A percentile compares a stretch with the other conserved stretches of the same genome.
Conservation (phyloP, 2,888 invertebrate species). For the Tyria jacobaeae region DNA sequence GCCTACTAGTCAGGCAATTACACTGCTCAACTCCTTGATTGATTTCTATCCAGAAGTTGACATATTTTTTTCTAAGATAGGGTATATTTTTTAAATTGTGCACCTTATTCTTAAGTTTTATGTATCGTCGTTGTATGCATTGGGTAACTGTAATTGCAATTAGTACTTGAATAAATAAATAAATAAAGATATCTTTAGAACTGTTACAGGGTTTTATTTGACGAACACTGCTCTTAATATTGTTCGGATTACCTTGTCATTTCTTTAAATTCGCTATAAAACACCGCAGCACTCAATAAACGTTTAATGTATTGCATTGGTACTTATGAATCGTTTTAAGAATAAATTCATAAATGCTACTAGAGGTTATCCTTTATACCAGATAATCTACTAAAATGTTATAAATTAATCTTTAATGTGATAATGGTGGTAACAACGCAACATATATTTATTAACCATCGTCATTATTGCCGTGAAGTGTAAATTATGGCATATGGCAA, state of each 20-base stretch:
- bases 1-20: too few relatives aligned
- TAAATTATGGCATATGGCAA: too few relatives aligned
- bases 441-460: conserved; percentile 24
- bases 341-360: neutral
- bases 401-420: conserved; percentile 47
- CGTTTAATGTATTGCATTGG: neutral
- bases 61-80: too few relatives aligned
- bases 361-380: too few relatives aligned
- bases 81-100: too few relatives aligned
- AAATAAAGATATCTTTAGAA: conserved; percentile 46
- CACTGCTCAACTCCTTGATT: too few relatives aligned
- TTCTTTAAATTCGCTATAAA: neutral
- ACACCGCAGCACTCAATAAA: neutral
- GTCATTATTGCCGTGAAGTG: conserved; percentile 24
- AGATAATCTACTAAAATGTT: conserved; percentile 40
- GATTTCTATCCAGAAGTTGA: too few relatives aligned
- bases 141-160: too few relatives aligned
- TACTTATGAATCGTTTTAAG: neutral
- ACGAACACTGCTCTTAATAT: conserved; percentile 21
- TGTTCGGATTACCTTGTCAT: conserved; percentile 12
- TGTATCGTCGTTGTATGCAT: too few relatives aligned
- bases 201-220: conserved; percentile 59
- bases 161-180: too few relatives aligned
- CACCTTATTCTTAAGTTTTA: too few relatives aligned
- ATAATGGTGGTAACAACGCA: conserved; percentile 24